Evolutionary conservation across 2,797 vertebrate genomes (phyloP).

Genomic region (Parambassis ranga): DNA sequence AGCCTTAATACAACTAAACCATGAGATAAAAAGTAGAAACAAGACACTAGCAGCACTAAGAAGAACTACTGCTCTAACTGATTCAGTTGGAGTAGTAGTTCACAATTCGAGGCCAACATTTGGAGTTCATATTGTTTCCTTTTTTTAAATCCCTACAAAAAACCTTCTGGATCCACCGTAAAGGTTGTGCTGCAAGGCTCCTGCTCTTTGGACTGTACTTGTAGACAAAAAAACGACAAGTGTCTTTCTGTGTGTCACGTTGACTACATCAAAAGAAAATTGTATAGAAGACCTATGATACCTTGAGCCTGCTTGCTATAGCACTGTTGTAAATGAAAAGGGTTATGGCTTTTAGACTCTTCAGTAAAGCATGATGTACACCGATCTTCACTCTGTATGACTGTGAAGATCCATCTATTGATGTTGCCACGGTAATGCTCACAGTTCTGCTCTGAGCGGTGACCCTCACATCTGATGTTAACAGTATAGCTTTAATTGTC

Average conservation of each 20-base stretch:
- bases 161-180: neutral
- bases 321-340: slow-evolving; percentile 3
- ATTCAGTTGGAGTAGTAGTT: no score
- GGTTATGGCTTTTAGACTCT: neutral
- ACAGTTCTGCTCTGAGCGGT: neutral
- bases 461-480: neutral
- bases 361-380: neutral
- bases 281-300: slow-evolving; percentile 12
- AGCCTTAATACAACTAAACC: no score
- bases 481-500: neutral
- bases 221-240: neutral
- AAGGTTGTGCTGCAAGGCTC: neutral
- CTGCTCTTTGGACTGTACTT: neutral
- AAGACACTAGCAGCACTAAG: no score
- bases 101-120: no score
- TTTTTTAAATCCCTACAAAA: no score
- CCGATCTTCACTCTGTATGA: neutral
- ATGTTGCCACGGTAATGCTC: neutral
- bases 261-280: slow-evolving; percentile 12
- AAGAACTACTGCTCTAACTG: no score
- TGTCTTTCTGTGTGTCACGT: no score
- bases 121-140: no score
- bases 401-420: neutral
- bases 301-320: neutral
- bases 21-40: no score